Evolutionary conservation across 2,113 vertebrate genomes (phyloP).

Genomic region (Benitochromis conjunctus): DNA sequence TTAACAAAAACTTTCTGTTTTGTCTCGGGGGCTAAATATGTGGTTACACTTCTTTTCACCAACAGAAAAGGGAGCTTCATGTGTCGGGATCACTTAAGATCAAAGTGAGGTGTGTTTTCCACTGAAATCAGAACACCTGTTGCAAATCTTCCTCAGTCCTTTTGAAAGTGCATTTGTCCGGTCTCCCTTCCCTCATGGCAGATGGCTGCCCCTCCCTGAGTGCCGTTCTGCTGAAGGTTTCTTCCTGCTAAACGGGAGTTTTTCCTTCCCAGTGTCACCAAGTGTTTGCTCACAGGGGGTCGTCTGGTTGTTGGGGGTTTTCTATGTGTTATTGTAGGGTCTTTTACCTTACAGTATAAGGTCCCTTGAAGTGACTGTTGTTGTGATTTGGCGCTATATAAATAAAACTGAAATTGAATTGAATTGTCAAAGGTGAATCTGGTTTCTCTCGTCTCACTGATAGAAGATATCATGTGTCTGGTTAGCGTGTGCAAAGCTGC

Average conservation of each 20-base stretch:
- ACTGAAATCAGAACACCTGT: neutral
- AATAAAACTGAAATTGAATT: neutral
- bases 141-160: neutral
- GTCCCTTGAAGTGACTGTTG: neutral
- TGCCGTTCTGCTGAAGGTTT: neutral
- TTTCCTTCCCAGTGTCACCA: neutral
- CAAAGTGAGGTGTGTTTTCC: no score
- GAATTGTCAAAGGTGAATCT: neutral
- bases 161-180: neutral
- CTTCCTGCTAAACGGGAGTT: neutral
- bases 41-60: no score
- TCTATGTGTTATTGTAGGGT: neutral
- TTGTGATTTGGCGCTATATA: neutral
- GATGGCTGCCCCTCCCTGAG: neutral
- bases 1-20: no score
- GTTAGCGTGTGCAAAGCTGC: neutral
- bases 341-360: neutral
- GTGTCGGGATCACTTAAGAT: no score
- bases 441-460: neutral
- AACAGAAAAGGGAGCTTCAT: no score
- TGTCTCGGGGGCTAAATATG: no score
- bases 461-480: slow-evolving; percentile 1
- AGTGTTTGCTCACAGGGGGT: neutral
- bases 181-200: neutral
- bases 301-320: neutral